phyloP scores from a whole-genome alignment of 2,113 vertebrate genomes.

The Tympanuchus pallidicinctus region DNA sequence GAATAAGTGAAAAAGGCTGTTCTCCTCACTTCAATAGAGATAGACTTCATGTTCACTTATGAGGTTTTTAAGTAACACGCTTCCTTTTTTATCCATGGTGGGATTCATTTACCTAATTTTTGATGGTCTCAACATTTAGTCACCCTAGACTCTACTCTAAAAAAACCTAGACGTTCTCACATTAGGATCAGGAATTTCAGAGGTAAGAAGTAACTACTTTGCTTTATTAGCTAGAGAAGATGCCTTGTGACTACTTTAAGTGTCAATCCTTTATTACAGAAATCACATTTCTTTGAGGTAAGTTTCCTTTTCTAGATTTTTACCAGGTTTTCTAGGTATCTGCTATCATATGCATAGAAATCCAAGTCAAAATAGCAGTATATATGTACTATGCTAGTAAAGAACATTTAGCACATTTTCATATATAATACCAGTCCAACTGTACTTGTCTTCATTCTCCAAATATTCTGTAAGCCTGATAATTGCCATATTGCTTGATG shows the following conservation, averaged over 20 bases:
- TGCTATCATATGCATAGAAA: background rate
- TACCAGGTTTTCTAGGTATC: background rate
- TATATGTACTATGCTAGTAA: background rate
- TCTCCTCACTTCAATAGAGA: background rate
- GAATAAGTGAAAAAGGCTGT: too few relatives aligned
- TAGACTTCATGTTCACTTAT: background rate
- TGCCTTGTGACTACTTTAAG: background rate
- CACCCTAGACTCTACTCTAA: background rate
- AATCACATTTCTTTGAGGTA: background rate
- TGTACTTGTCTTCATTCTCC: background rate
- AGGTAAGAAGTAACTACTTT: background rate
- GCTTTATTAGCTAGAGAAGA: background rate
- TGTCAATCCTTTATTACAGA: background rate
- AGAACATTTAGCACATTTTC: background rate
- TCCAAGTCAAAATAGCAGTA: background rate
- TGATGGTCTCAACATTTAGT: background rate
- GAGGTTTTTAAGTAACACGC: background rate
- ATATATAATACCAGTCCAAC: background rate
- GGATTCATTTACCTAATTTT: background rate
- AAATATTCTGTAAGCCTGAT: background rate
- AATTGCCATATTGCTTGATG: background rate
- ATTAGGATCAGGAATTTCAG: background rate
- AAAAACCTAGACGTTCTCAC: background rate
- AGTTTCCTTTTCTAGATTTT: background rate
- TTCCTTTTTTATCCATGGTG: background rate